A percentile compares a stretch with the other conserved stretches of the same genome.
These are phyloP conservation scores for Athrips mouffetella DNA, from an alignment of 2,888 invertebrate genomes.

Conservation along the genomic window DNA sequence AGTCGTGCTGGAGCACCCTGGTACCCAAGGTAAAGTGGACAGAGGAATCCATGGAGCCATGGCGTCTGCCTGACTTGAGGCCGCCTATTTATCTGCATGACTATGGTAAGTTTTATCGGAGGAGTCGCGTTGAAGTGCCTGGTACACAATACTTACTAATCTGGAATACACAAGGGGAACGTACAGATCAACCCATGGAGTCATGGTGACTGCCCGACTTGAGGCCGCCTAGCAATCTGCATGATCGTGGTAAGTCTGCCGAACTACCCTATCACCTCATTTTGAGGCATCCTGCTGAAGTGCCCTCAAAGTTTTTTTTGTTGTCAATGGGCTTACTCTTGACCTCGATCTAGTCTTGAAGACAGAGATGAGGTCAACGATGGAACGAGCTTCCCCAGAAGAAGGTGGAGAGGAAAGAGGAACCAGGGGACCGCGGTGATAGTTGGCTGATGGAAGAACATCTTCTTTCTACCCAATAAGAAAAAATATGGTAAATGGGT, in stretches of 20 bases:
- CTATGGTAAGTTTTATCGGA: slow-evolving; percentile 50
- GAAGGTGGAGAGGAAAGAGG: no score
- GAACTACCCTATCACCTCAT: slow-evolving; percentile 30
- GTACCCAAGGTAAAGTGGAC: slow-evolving; percentile 66
- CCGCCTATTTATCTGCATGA: slow-evolving; percentile 63
- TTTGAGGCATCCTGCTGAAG: slow-evolving; percentile 59
- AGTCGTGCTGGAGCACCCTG: slow-evolving; percentile 58
- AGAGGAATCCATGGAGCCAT: slow-evolving; percentile 63
- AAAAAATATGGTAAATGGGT: no score
- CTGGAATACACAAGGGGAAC: slow-evolving; percentile 67
- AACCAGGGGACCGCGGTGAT: no score
- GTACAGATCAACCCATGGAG: slow-evolving; percentile 58
- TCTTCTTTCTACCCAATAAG: no score
- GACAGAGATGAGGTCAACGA: no score
- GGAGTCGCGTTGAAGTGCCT: slow-evolving; percentile 57
- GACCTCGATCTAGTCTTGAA: no score
- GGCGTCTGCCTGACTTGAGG: slow-evolving; percentile 64
- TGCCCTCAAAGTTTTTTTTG: no score
- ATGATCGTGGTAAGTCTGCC: slow-evolving; percentile 51
- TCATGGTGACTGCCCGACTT: slow-evolving; percentile 70
- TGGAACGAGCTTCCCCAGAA: no score
- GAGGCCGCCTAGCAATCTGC: slow-evolving; percentile 60
- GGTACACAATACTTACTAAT: no score
- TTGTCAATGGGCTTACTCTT: no score
- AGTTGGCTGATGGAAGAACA: no score